Percentiles rank a stretch among this genome's conserved stretches.
phyloP scores from a whole-genome alignment of 2,888 invertebrate species.

The Melieria omissa region DNA sequence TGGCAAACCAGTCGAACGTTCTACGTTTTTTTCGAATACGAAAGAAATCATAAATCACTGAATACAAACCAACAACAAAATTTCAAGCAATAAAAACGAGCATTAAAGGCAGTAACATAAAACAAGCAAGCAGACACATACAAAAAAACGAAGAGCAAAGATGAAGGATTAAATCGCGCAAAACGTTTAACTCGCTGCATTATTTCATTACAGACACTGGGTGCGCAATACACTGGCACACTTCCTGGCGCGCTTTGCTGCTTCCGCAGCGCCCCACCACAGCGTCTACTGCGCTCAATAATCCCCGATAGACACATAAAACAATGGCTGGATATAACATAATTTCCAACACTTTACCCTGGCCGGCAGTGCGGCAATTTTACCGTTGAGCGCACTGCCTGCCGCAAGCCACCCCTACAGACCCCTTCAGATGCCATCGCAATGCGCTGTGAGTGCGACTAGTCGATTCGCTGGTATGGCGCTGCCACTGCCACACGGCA shows the following conservation, averaged over 20 bases:
- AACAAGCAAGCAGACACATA: not conserved
- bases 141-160: not conserved
- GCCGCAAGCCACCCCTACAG: not conserved
- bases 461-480: too few relatives aligned
- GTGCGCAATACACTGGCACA: not conserved
- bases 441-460: too few relatives aligned
- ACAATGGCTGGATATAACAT: constrained; percentile 33
- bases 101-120: too few relatives aligned
- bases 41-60: too few relatives aligned
- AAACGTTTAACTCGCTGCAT: not conserved
- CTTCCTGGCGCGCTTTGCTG: not conserved
- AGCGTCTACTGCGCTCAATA: constrained; percentile 22
- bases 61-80: too few relatives aligned
- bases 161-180: not conserved
- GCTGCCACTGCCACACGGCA: not conserved
- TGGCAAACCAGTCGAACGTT: too few relatives aligned
- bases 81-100: too few relatives aligned
- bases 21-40: too few relatives aligned
- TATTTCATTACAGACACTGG: not conserved
- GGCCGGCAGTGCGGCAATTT: constrained; percentile 23
- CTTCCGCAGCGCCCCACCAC: too few relatives aligned
- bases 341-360: constrained; percentile 36
- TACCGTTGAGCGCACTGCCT: constrained; percentile 21
- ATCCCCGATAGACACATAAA: constrained; percentile 29
- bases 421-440: not conserved